Conservation (phyloP, 37 sponge, comb jelly and placozoan species). For the Lycopodina hypogea region DNA sequence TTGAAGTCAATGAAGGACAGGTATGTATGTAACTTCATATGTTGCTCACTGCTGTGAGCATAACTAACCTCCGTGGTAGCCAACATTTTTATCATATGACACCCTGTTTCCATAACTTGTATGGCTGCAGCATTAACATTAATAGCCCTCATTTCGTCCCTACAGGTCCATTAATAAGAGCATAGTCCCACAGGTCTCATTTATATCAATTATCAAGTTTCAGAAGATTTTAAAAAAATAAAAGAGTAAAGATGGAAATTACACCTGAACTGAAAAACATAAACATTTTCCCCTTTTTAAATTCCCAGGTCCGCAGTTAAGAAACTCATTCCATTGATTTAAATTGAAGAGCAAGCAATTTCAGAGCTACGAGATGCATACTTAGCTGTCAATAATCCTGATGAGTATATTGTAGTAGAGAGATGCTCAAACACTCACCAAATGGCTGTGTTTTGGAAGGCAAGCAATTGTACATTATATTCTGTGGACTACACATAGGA, state of each 20-base stretch:
- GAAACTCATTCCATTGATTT: conserved; percentile 7
- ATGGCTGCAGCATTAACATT: too few relatives aligned
- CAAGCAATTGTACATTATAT: not conserved
- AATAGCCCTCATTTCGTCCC: too few relatives aligned
- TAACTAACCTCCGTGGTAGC: not conserved
- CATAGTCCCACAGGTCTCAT: conserved; percentile 30
- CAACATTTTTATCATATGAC: too few relatives aligned
- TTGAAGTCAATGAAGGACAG: not conserved
- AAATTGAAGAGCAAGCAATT: conserved; percentile 73
- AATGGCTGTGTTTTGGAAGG: not conserved
- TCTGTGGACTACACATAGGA: conserved; percentile 2
- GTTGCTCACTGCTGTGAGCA: not conserved
- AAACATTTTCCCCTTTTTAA: too few relatives aligned
- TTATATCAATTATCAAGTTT: conserved; percentile 41
- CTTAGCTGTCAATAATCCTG: conserved; percentile 33
- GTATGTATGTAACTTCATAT: not conserved
- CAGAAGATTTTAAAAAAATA: conserved; percentile 15
- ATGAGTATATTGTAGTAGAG: conserved; percentile 63
- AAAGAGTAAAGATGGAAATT: not conserved
- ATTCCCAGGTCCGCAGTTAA: not conserved
- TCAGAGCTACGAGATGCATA: conserved; percentile 41
- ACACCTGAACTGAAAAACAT: too few relatives aligned
- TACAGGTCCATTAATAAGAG: not conserved
- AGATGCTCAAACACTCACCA: not conserved
- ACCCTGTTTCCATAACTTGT: too few relatives aligned